These are phyloP conservation scores for Tetragonisca angustula DNA, from an alignment of 2,888 invertebrate species.

Conservation along the genomic window DNA sequence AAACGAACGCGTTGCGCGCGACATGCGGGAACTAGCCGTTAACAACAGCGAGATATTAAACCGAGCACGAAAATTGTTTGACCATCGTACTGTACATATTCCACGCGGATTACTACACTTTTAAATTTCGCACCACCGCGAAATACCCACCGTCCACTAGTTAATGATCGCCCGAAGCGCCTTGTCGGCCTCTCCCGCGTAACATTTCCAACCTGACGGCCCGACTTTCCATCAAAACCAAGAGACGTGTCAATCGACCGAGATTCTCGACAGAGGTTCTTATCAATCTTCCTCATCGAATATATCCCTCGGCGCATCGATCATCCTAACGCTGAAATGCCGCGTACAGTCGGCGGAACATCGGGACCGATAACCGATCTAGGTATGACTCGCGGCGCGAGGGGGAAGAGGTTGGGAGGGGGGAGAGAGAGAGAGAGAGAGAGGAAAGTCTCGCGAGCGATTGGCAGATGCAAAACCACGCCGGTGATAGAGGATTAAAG, in stretches of 20 bases:
- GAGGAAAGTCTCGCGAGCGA: constrained; percentile 23
- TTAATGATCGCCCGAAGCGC: background rate
- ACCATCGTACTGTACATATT: too few species aligned
- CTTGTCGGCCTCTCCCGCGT: background rate
- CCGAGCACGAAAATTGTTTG: too few species aligned
- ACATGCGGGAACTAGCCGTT: too few species aligned
- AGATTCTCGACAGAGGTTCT: background rate
- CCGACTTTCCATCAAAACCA: background rate
- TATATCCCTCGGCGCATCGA: background rate
- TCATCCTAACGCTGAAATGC: constrained; percentile 13
- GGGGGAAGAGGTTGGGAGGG: too few species aligned
- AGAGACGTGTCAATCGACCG: background rate
- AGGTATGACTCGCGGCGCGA: background rate
- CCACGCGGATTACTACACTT: too few species aligned
- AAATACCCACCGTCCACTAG: background rate
- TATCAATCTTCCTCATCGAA: background rate
- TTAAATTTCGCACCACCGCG: too few species aligned
- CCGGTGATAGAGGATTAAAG: constrained; percentile 55
- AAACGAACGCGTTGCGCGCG: too few species aligned
- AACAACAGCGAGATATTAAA: too few species aligned
- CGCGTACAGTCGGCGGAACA: background rate
- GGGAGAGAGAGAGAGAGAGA: too few species aligned
- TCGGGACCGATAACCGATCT: background rate
- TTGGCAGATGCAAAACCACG: constrained; percentile 10
- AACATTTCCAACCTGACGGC: background rate